Percentiles rank a stretch among this genome's conserved stretches.
These are phyloP conservation scores for Drosophila suboccidentalis DNA, from an alignment of 2,888 invertebrate species.

Conservation along the genomic window DNA sequence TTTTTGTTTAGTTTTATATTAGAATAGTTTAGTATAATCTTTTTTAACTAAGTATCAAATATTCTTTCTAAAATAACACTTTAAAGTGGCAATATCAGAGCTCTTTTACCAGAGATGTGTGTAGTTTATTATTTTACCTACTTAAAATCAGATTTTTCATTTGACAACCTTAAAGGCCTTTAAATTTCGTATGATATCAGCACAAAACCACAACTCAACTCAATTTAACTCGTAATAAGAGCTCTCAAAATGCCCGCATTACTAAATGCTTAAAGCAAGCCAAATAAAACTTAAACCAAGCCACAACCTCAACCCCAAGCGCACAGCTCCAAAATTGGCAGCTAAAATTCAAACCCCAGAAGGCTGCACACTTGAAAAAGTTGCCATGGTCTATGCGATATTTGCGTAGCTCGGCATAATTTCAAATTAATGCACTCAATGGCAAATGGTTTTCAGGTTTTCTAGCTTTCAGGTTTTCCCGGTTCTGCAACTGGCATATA, in stretches of 20 bases:
- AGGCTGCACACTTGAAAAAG: slow-evolving; percentile 45
- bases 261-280: slow-evolving; percentile 49
- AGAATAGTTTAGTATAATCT: too few species aligned
- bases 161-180: neutral
- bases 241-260: slow-evolving; percentile 35
- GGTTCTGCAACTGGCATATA: slow-evolving; percentile 39
- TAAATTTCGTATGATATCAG: slow-evolving; percentile 1
- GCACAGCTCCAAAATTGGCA: neutral
- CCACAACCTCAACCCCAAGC: neutral
- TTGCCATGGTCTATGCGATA: slow-evolving; percentile 47
- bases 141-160: neutral
- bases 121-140: neutral
- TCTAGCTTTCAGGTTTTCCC: slow-evolving; percentile 60
- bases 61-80: neutral
- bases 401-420: slow-evolving; percentile 67
- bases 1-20: too few species aligned
- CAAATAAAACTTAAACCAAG: slow-evolving; percentile 21
- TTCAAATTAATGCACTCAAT: slow-evolving; percentile 79
- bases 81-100: too few species aligned
- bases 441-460: slow-evolving; percentile 63
- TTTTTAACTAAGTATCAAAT: too few species aligned
- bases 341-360: slow-evolving; percentile 4
- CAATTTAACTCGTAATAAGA: slow-evolving; percentile 20
- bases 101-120: too few species aligned
- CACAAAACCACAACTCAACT: slow-evolving; percentile 12